A percentile compares a stretch with the other conserved stretches of the same genome.
Evolutionary conservation across 1,140 invertebrate genomes (phyloP).

Genomic region (Tetraneura akinire): DNA sequence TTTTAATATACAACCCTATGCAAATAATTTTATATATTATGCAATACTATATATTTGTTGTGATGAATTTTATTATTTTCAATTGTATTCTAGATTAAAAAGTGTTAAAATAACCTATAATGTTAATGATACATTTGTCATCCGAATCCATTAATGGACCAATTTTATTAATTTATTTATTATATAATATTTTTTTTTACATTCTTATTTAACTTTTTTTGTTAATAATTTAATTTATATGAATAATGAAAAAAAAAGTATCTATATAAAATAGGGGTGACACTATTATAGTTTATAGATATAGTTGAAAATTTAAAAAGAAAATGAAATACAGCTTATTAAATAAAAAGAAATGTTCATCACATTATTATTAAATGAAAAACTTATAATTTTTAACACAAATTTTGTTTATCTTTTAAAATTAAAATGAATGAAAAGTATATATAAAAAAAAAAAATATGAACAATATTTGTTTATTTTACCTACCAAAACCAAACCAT

Average conservation of each 20-base stretch:
- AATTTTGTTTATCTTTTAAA: background rate
- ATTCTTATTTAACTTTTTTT: constrained; percentile 35
- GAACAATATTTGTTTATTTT: constrained; percentile 12
- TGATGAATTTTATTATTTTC: constrained; percentile 18
- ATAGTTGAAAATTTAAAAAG: background rate
- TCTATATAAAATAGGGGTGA: too few relatives aligned
- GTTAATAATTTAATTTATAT: constrained; percentile 18
- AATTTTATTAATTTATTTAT: constrained; percentile 22
- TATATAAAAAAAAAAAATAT: background rate
- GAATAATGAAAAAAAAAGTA: background rate
- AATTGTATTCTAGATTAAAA: constrained; percentile 27
- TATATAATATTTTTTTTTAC: background rate
- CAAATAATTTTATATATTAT: constrained; percentile 32
- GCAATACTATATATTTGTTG: background rate
- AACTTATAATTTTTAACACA: background rate
- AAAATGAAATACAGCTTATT: background rate
- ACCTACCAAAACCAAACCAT: constrained; percentile 14
- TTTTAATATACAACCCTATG: constrained; percentile 28
- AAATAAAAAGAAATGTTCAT: background rate
- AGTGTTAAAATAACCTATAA: background rate
- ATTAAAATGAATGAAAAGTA: background rate
- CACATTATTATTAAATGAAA: background rate
- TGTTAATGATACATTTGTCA: background rate
- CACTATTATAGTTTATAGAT: background rate
- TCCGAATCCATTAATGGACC: constrained; percentile 6